Conservation (phyloP, 1,140 invertebrate species). For the Papilio aristodemus region DNA sequence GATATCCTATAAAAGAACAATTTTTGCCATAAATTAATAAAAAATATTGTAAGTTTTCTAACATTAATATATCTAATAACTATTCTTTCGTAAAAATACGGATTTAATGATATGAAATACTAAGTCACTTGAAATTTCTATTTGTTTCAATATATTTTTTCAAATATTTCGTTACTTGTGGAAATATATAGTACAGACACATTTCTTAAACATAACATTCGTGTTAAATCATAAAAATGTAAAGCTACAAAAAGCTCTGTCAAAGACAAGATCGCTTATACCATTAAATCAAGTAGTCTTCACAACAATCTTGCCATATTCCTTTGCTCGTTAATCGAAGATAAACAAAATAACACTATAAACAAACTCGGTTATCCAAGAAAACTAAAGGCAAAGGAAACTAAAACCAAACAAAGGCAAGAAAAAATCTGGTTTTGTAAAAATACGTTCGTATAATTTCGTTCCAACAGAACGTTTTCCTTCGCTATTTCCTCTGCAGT, state of each 20-base stretch:
- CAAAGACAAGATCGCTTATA: not conserved
- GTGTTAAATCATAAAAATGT: too few relatives aligned
- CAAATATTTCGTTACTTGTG: too few relatives aligned
- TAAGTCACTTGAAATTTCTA: too few relatives aligned
- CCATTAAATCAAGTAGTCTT: not conserved
- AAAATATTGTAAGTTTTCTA: too few relatives aligned
- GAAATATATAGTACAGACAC: too few relatives aligned
- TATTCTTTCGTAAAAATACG: too few relatives aligned
- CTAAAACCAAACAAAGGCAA: slow-evolving; percentile 49
- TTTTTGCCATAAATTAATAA: too few relatives aligned
- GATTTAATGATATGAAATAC: too few relatives aligned
- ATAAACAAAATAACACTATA: not conserved
- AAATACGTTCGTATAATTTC: slow-evolving; percentile 63
- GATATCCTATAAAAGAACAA: too few relatives aligned
- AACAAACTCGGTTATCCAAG: not conserved
- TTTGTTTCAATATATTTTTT: too few relatives aligned
- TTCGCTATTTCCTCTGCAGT: slow-evolving; percentile 71
- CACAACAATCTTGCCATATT: not conserved
- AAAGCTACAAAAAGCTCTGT: not conserved
- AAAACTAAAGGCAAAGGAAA: slow-evolving; percentile 32
- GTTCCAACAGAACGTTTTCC: slow-evolving; percentile 66
- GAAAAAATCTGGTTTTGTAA: slow-evolving; percentile 52
- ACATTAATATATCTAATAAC: too few relatives aligned
- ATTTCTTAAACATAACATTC: too few relatives aligned
- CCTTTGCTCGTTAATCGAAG: slow-evolving; percentile 9